phyloP scores from a whole-genome alignment of 2,797 vertebrate species.

The Sebastes hopkinsi region DNA sequence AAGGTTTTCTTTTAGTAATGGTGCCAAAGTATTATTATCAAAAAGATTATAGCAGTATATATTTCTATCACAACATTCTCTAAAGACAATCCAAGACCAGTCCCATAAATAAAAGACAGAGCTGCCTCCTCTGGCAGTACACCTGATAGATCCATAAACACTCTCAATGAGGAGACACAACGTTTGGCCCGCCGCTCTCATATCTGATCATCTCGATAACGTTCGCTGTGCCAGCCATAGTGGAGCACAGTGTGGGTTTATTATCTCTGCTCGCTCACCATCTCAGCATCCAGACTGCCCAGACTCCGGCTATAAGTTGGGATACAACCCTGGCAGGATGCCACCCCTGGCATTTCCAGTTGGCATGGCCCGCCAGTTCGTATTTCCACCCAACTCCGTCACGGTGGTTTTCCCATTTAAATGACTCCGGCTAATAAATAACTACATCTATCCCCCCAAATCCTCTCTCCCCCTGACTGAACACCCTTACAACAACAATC shows the following conservation, averaged over 20 bases:
- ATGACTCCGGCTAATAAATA: constrained; percentile 84
- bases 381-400: constrained; percentile 79
- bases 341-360: constrained; percentile 78
- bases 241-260: constrained; percentile 30
- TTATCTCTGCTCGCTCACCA: constrained; percentile 57
- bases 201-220: constrained; percentile 73
- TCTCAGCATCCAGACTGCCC: constrained; percentile 39
- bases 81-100: constrained; percentile 4
- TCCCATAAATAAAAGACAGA: constrained; percentile 5
- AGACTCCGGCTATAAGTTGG: constrained; percentile 55
- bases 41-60: neutral
- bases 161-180: constrained; percentile 35
- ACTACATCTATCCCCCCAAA: constrained; percentile 82
- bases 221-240: constrained; percentile 20
- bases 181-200: constrained; percentile 40
- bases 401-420: constrained; percentile 79
- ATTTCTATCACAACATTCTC: constrained; percentile 22
- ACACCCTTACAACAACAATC: constrained; percentile 84
- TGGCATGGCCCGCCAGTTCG: constrained; percentile 79
- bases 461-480: constrained; percentile 80
- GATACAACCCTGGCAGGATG: constrained; percentile 66
- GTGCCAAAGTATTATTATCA: neutral
- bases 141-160: constrained; percentile 11
- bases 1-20: neutral
- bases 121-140: neutral